These are phyloP conservation scores for Andrena praecox DNA, from an alignment of 2,888 invertebrate species.

Conservation along the genomic window DNA sequence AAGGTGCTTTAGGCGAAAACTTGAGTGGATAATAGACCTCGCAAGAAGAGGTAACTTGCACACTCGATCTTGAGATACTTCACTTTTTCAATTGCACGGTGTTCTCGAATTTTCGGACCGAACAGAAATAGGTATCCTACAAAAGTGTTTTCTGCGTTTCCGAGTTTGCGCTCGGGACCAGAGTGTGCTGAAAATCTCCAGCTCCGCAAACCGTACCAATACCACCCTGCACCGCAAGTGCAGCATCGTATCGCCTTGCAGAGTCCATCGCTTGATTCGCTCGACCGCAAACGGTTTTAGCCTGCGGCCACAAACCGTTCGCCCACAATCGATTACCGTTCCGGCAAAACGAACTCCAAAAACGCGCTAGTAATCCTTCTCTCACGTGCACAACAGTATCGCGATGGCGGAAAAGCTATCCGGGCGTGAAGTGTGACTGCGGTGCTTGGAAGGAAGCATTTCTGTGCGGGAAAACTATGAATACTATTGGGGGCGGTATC, in stretches of 20 bases:
- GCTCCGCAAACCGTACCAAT: slow-evolving; percentile 26
- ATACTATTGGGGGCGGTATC: too few relatives aligned
- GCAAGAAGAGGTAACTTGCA: too few relatives aligned
- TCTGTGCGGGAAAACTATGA: neutral
- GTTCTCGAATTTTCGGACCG: too few relatives aligned
- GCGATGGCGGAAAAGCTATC: neutral
- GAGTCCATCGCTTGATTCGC: slow-evolving; percentile 42
- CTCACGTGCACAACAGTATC: neutral
- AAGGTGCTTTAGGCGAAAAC: too few relatives aligned
- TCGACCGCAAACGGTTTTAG: slow-evolving; percentile 56
- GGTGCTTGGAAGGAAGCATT: neutral
- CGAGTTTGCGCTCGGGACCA: too few relatives aligned
- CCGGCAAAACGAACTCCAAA: slow-evolving; percentile 29
- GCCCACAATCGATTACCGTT: slow-evolving; percentile 44
- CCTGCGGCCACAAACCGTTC: slow-evolving; percentile 36
- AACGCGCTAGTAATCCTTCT: neutral
- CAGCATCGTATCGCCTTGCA: slow-evolving; percentile 37
- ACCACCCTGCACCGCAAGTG: slow-evolving; percentile 29
- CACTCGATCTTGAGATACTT: too few relatives aligned
- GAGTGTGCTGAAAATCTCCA: slow-evolving; percentile 34
- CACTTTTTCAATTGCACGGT: too few relatives aligned
- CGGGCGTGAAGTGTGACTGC: neutral
- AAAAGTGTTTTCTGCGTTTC: neutral
- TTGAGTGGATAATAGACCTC: too few relatives aligned
- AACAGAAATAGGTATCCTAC: neutral